Conservation (phyloP, 2,113 vertebrate genomes). For the Sus scrofa region DNA sequence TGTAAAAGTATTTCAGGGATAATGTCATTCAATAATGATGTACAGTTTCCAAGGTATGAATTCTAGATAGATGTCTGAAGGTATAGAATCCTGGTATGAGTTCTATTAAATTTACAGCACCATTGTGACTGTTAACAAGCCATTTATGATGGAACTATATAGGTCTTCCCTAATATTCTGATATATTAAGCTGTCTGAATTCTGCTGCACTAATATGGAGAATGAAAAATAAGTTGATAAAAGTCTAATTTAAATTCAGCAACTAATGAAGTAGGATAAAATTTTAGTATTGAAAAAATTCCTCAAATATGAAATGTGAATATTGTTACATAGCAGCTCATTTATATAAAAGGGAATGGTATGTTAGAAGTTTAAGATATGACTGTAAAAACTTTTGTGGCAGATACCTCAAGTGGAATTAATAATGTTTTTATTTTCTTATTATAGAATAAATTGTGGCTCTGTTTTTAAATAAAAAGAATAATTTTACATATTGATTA, state of each 20-base stretch:
- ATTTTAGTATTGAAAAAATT: neutral
- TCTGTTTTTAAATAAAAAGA: neutral
- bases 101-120: neutral
- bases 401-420: neutral
- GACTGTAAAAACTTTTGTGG: neutral
- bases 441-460: neutral
- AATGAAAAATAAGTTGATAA: constrained; percentile 7
- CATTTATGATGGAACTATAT: neutral
- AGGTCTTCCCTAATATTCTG: neutral
- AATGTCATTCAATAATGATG: neutral
- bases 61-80: neutral
- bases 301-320: neutral
- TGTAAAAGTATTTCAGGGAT: neutral
- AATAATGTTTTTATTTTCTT: neutral
- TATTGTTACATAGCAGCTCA: neutral
- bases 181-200: neutral
- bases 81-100: neutral
- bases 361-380: neutral
- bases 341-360: neutral
- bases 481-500: neutral
- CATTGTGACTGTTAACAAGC: neutral
- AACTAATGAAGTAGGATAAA: neutral
- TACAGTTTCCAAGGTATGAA: neutral
- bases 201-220: neutral
- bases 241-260: neutral